Percentiles rank a stretch among this genome's conserved stretches.
Conservation (phyloP, 1,140 invertebrate genomes). For the Brachionus sp. region DNA sequence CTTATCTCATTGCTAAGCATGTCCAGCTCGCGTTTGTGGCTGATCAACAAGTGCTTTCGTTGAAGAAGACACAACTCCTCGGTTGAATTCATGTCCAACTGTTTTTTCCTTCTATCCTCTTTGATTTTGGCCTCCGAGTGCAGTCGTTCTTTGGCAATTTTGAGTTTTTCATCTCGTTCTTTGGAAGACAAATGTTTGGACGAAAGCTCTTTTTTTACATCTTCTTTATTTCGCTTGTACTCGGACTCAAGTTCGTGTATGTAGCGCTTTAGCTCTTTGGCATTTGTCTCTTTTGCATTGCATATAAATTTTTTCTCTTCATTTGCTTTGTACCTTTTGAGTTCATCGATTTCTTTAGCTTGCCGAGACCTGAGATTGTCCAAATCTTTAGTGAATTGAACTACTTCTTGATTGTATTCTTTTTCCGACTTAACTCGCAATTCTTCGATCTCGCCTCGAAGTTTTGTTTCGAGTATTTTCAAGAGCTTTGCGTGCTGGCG, state of each 20-base stretch:
- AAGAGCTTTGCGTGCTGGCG: constrained; percentile 26
- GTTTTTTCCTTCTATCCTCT: constrained; percentile 49
- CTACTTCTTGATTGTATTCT: constrained; percentile 86
- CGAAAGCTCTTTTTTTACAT: constrained; percentile 68
- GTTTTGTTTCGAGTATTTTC: constrained; percentile 77
- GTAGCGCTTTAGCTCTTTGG: constrained; percentile 81
- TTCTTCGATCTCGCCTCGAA: constrained; percentile 88
- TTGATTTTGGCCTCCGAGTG: constrained; percentile 46
- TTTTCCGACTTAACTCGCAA: constrained; percentile 90
- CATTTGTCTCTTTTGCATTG: constrained; percentile 81
- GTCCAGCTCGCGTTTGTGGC: constrained; percentile 20
- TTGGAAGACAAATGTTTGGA: neutral
- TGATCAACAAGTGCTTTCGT: constrained; percentile 17
- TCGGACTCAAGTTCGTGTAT: constrained; percentile 89
- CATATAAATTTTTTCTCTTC: constrained; percentile 89
- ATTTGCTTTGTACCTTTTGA: constrained; percentile 50
- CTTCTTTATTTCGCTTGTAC: constrained; percentile 94
- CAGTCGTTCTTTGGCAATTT: constrained; percentile 36
- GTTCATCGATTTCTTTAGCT: constrained; percentile 74
- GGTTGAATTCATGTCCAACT: constrained; percentile 43
- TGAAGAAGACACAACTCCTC: constrained; percentile 36
- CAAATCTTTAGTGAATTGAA: constrained; percentile 84
- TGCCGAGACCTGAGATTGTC: constrained; percentile 83
- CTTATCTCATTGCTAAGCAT: constrained; percentile 25
- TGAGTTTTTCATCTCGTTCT: constrained; percentile 22